Base-by-base conservation (phyloP, 2,113 vertebrate genomes). In the Hemicordylus capensis region DNA sequence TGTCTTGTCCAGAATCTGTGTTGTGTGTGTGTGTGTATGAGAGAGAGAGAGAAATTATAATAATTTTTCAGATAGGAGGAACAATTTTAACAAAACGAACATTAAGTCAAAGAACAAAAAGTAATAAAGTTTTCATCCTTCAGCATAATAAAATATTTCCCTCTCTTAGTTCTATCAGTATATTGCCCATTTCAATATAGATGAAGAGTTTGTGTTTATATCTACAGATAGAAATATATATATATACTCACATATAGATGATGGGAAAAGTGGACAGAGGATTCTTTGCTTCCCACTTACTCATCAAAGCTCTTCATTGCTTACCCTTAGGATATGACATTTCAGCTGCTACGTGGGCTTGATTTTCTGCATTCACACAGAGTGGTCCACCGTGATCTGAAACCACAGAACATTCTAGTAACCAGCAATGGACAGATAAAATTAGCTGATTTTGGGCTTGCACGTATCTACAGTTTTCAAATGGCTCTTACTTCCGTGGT, bases 401-500 rank as follows among this genome's bases (percentile, higher is more conserved):
- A 99, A 91, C 98, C 98, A 56, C 98, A 99, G 89, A 99, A 99
- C 81, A 99, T 99, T 94, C 97, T 99, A 91, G 98, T 99, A 87
- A 99, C 98, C 94, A 99, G 98, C 92, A 98, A 87, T 0, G 98
- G 98, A 89, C 98, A 99, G 94, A 99, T 99, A 94, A 99, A 99
- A 88, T 94, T 99, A 91, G 98, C 98, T 24, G 98, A 99, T 94
- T 99, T 99, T 19, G 98, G 98, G 83, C 97, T 99, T 64, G 98
- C 98, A 46, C 97, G 98, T 83, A 99, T 99, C 96, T 99, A 99
- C 97, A 99, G 98, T 95, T 99, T 99, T 95, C 98, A 99, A 95
- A 99, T 99, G 98, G 98, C 98, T 74, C 98, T 99, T 85, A 99
- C 98, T 85, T 99, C 98, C 78, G 98, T 99, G 98, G 98, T 99